Conservation (phyloP, 2,113 vertebrate species). For the Mustela nigripes region DNA sequence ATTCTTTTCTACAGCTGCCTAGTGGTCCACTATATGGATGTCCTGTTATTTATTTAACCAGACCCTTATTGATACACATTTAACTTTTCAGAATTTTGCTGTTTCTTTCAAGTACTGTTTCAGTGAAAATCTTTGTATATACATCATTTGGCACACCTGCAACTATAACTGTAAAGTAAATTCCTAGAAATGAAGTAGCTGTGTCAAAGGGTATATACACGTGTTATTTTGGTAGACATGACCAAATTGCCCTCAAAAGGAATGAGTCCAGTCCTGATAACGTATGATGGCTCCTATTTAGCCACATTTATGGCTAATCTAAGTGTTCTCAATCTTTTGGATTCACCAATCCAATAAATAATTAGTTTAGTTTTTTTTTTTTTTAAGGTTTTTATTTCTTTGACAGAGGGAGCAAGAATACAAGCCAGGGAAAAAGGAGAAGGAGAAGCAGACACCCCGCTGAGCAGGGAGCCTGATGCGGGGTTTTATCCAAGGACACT, state of each 20-base stretch:
- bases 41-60: neutral
- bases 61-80: neutral
- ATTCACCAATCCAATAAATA: neutral
- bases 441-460: too few species aligned
- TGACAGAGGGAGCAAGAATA: too few species aligned
- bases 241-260: neutral
- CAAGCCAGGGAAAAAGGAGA: too few species aligned
- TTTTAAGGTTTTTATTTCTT: too few species aligned
- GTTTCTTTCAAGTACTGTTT: constrained; percentile 14
- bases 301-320: neutral
- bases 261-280: neutral
- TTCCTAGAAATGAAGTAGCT: neutral
- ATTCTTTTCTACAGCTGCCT: neutral
- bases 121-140: neutral
- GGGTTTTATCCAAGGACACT: too few species aligned
- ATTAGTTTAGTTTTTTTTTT: neutral
- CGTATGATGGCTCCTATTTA: neutral
- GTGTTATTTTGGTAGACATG: neutral
- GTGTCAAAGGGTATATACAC: neutral
- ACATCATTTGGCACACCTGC: neutral
- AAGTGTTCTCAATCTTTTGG: neutral
- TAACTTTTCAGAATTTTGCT: constrained; percentile 18
- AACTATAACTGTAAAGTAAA: constrained; percentile 4
- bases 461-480: too few species aligned
- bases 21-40: neutral